Conservation (phyloP, 2,113 vertebrate genomes). For the Corapipo altera region DNA sequence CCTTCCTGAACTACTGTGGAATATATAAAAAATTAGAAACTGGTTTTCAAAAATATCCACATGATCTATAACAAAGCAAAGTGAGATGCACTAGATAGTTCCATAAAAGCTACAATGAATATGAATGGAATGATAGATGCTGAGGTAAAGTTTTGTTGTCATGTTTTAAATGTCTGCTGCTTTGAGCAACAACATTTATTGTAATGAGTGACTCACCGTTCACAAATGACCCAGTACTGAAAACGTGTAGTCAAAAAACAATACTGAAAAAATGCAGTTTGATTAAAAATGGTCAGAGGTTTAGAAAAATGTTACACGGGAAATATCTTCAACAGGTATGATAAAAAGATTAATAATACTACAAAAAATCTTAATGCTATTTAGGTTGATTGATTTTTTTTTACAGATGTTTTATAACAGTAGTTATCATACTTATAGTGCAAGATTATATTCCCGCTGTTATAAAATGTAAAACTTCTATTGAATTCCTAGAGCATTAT, state of each 20-base stretch:
- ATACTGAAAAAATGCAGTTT: neutral
- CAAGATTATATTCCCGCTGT: neutral
- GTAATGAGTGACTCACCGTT: neutral
- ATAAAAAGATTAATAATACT: neutral
- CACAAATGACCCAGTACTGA: neutral
- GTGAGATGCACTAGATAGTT: neutral
- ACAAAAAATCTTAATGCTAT: neutral
- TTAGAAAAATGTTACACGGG: neutral
- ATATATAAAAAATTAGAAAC: neutral
- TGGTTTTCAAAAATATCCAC: neutral
- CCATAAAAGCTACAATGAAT: neutral
- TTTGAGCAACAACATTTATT: neutral
- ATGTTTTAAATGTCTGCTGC: neutral
- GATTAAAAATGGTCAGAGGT: neutral
- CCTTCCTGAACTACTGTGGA: neutral
- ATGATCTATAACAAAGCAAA: neutral
- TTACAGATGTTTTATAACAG: neutral
- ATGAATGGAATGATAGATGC: neutral
- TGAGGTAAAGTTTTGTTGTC: neutral
- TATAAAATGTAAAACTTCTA: neutral
- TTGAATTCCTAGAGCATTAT: neutral
- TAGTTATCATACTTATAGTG: neutral
- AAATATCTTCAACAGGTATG: neutral
- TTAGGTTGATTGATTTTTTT: neutral
- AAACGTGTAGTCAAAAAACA: neutral